A percentile compares a stretch with the other conserved stretches of the same genome.
These are phyloP conservation scores for Corella eumyota DNA, from an alignment of 23 tunicate species.

Conservation along the genomic window DNA sequence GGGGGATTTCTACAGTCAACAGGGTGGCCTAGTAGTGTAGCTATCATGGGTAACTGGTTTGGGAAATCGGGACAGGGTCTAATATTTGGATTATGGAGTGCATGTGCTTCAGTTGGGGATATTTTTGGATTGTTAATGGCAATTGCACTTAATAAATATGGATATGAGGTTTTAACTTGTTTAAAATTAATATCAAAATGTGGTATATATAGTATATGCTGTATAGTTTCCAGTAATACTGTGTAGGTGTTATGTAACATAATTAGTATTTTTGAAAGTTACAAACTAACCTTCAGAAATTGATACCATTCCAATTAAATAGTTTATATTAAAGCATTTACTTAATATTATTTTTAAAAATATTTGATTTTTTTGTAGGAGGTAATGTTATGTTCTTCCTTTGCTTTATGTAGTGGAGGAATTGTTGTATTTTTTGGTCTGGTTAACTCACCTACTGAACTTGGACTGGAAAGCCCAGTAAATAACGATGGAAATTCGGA, in stretches of 20 bases:
- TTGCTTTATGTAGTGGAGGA: constrained; percentile 20
- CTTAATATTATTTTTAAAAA: no score
- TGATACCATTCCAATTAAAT: no score
- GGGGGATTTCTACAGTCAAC: constrained; percentile 52
- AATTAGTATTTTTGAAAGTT: no score
- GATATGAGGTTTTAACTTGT: no score
- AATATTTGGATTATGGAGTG: constrained; percentile 73
- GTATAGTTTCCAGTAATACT: no score
- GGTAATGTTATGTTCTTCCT: constrained; percentile 20
- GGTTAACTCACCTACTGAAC: constrained; percentile 36
- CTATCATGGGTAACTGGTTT: constrained; percentile 76
- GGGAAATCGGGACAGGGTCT: constrained; percentile 42
- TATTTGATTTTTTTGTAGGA: no score
- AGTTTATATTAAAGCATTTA: no score
- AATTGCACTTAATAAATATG: constrained; percentile 14
- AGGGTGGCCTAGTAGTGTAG: constrained; percentile 73
- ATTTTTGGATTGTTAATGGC: constrained; percentile 42
- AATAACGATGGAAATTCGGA: no score
- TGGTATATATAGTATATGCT: no score
- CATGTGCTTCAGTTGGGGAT: constrained; percentile 63
- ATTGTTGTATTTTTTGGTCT: constrained; percentile 41
- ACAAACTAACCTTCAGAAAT: no score
- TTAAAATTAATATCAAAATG: no score
- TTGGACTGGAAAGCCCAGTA: constrained; percentile 28
- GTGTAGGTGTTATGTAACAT: no score